Base-by-base conservation (phyloP, 2,113 vertebrate species). In the Antechinus flavipes region DNA sequence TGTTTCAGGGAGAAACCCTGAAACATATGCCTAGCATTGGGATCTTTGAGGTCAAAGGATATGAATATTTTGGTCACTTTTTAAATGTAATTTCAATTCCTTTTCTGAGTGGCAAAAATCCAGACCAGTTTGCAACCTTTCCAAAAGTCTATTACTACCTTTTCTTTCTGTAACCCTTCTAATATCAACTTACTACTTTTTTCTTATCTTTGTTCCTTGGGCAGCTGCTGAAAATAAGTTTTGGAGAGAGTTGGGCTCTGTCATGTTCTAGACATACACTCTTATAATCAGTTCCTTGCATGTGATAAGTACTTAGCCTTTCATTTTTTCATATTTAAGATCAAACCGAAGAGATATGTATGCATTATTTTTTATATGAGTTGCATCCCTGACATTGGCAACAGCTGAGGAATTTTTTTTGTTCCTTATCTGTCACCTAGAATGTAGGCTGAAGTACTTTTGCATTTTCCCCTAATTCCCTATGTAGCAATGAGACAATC, bases 91-190 rank as follows among this genome's bases (percentile, higher is more conserved):
- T 49, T 49, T 49, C 49, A 49, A 49, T 49, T 49, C 7, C 49
- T 49, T 49, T 49, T 49, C 49, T 49, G 49, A 49, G 49, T 52
- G 50, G 50, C 10, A 52, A 52, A 52, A 52, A 52, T 9, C 9
- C 50, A 52, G 50, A 52, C 50, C 19, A 42, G n/a, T 42, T 84
- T 1, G 1, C 16, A 42, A 42, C n/a, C 42, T n/a, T 84, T 23
- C 68, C n/a, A 42, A 42, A 35, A 23, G 7, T 84, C 5, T 42
- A 42, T 76, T 84, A 42, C 0, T 84, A n/a, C 42, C 68, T 6
- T 84, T n/a, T 84, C 89, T 93, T 90, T 93, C 55, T 89, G 8
- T 90, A 95, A n/a, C 22, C n/a, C 68, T 23, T 84, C 68, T 19
- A 84, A 42, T 19, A 42, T 42, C 22, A 16, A 42, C 19, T 84